Percentiles rank a stretch among this genome's conserved stretches.
Conservation (phyloP, 1,140 invertebrate genomes). For the Asbolus verrucosus region DNA sequence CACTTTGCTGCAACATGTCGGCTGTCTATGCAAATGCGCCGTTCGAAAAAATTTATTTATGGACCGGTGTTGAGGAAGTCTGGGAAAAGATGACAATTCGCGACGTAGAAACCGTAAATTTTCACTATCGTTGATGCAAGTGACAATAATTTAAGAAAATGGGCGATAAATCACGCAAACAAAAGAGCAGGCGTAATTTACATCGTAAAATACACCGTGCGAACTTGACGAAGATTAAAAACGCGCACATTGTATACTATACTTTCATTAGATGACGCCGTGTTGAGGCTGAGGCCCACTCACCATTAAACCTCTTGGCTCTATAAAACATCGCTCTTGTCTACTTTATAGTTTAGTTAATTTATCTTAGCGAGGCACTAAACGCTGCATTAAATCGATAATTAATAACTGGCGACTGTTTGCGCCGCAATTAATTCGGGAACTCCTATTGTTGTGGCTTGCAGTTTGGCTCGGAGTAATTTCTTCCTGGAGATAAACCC, state of each 20-base stretch:
- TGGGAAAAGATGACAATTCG: neutral
- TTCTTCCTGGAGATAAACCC: constrained; percentile 14
- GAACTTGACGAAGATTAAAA: constrained; percentile 40
- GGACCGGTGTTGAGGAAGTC: neutral
- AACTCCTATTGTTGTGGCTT: constrained; percentile 3
- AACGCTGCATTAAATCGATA: constrained; percentile 31
- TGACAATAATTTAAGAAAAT: constrained; percentile 33
- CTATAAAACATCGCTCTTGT: constrained; percentile 28
- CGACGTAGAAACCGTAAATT: neutral
- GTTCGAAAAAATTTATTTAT: neutral
- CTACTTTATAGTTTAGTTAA: constrained; percentile 31
- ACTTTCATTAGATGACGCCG: constrained; percentile 42
- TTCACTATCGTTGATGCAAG: neutral
- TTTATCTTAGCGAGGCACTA: constrained; percentile 27
- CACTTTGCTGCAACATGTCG: constrained; percentile 1
- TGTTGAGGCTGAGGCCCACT: constrained; percentile 40
- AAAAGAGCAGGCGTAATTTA: constrained; percentile 19
- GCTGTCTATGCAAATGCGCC: neutral
- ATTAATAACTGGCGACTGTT: constrained; percentile 26
- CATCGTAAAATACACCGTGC: constrained; percentile 7
- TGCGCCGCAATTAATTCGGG: constrained; percentile 18
- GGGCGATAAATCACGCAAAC: constrained; percentile 27
- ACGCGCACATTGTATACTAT: constrained; percentile 29
- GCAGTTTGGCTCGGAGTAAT: neutral
- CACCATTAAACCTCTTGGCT: constrained; percentile 29